Evolutionary conservation across 2,888 invertebrate species (phyloP), one percentile per base, ranked within the genome.

Genomic region (Monopis laevigella): DNA sequence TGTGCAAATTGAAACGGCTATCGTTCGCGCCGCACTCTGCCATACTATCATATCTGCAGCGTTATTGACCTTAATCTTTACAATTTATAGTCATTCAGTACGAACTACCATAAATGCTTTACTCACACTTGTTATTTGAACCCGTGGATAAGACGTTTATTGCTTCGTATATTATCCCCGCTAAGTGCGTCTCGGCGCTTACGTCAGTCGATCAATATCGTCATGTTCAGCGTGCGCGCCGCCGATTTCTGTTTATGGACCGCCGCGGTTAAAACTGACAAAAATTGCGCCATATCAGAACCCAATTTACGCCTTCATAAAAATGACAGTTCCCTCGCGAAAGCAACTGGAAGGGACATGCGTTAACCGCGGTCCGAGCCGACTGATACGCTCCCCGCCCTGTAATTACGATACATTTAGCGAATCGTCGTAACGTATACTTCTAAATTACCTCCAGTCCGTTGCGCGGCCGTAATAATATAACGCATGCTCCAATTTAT

Each of bases 41-140:
- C 66, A 60, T 62, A 65, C 66, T 70, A 69, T 71, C 65, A 69
- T 72, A 69, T 66, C 57, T 64, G 66, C 66, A 60, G 70, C 67
- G 65, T 61, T 73, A 72, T 73, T 73, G 73, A 72, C 73, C 72
- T 72, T 74, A 75, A 74, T 73, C 71, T 72, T 58, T 56, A 63
- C 61, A 72, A 73, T 73, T 70, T 73, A 75, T 70, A 66, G 67
- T 62, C 67, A 71, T 72, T 67, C 59, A 63, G 67, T 65, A 61
- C 67, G 61, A 52, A 66, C 60, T 62, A 59, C 68, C 66, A 70
- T 75, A 71, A 69, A 66, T 57, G 69, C 71, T 71, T 74, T 74
- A 73, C 72, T 70, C 64, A 62, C 62, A 64, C 58, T 65, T 64
- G 65, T 69, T 71, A 67, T 62, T 65, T 65, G 63, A 65, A 64